These are phyloP conservation scores for Epinephelus malabaricus DNA, from an alignment of 2,797 vertebrate species.

Conservation along the genomic window DNA sequence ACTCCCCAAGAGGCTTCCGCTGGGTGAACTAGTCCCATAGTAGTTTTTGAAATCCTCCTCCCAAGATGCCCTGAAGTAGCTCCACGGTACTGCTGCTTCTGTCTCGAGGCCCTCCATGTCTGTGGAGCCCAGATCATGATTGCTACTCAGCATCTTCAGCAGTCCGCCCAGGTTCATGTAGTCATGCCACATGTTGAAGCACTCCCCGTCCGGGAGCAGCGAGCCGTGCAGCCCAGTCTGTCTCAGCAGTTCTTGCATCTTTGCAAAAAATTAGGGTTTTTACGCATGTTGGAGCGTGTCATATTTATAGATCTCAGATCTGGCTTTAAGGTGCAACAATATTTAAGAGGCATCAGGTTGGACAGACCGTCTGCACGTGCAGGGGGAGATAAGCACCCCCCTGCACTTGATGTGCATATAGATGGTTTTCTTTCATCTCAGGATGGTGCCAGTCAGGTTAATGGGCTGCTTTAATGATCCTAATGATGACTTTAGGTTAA, in stretches of 20 bases:
- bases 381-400: neutral
- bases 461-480: too few relatives aligned
- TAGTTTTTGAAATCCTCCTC: neutral
- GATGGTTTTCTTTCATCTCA: constrained; percentile 25
- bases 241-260: constrained; percentile 19
- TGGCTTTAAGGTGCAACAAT: constrained; percentile 40
- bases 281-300: neutral
- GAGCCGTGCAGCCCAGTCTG: neutral
- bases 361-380: constrained; percentile 12
- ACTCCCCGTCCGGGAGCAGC: neutral
- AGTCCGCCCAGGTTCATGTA: constrained; percentile 84
- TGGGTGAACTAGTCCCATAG: too few relatives aligned
- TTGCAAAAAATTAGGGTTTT: neutral
- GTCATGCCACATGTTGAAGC: constrained; percentile 89
- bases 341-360: neutral
- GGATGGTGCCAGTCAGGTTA: too few relatives aligned
- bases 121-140: neutral
- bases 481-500: too few relatives aligned
- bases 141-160: constrained; percentile 57
- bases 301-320: constrained; percentile 49
- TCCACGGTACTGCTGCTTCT: neutral
- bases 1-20: too few relatives aligned
- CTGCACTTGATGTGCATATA: rapidly evolving
- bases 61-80: neutral
- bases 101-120: neutral